Conservation (phyloP, 2,797 vertebrate genomes). For the Pangasius djambal region DNA sequence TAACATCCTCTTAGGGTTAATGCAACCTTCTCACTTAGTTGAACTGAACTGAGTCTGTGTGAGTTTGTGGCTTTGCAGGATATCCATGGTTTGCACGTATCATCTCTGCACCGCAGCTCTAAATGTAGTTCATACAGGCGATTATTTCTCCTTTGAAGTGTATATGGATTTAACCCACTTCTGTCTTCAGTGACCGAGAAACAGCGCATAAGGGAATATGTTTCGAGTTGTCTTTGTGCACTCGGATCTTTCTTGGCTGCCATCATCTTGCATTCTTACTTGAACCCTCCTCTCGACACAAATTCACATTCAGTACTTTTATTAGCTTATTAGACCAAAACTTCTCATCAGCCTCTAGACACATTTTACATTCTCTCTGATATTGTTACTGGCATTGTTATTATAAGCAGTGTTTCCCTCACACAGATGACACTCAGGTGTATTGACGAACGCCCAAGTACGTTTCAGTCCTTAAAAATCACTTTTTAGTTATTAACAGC, state of each 20-base stretch:
- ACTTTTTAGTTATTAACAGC: background rate
- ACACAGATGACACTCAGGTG: background rate
- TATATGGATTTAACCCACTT: slow-evolving; percentile 19
- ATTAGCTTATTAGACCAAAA: background rate
- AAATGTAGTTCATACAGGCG: slow-evolving; percentile 4
- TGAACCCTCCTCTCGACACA: background rate
- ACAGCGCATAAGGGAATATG: background rate
- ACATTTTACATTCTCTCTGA: background rate
- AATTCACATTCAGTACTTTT: background rate
- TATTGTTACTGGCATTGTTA: background rate
- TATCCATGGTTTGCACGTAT: background rate
- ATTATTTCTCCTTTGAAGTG: slow-evolving; percentile 27
- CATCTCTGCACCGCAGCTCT: background rate
- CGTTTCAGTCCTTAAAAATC: background rate
- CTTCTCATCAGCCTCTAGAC: background rate
- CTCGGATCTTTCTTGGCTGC: background rate
- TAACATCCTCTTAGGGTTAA: background rate
- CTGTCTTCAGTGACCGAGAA: slow-evolving; percentile 16
- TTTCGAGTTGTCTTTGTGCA: background rate
- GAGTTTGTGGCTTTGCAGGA: background rate
- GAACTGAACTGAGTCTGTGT: background rate
- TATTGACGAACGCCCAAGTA: background rate
- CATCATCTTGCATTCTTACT: background rate
- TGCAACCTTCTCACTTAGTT: background rate
- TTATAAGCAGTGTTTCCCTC: background rate